These are phyloP conservation scores for Arremon aurantiirostris DNA, from an alignment of 2,797 vertebrate genomes.

Conservation along the genomic window DNA sequence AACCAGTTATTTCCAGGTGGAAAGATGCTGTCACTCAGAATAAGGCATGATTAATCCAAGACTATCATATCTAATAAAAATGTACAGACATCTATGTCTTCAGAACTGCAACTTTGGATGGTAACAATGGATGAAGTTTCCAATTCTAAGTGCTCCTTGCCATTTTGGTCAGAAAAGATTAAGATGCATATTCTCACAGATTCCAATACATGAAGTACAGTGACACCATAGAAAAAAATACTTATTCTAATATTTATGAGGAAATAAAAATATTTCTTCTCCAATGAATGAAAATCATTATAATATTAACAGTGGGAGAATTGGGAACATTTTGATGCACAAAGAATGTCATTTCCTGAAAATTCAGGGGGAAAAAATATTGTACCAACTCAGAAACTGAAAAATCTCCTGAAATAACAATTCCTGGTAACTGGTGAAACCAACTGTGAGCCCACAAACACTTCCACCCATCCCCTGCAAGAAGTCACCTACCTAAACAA, in stretches of 20 bases:
- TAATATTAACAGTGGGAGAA: not conserved
- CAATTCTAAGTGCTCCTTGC: not conserved
- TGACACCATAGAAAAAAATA: not conserved
- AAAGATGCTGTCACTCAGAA: not conserved
- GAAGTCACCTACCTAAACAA: not conserved
- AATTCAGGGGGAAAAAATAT: not conserved
- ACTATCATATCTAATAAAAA: not conserved
- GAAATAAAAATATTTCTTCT: not conserved
- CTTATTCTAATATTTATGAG: not conserved
- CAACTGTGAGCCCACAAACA: not conserved
- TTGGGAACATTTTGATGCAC: not conserved
- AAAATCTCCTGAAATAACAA: not conserved
- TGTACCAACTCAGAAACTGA: not conserved
- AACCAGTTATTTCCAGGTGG: not conserved
- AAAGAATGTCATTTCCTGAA: not conserved
- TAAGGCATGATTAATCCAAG: not conserved
- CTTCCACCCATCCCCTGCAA: not conserved
- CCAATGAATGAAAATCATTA: not conserved
- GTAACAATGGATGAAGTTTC: not conserved
- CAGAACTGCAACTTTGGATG: not conserved
- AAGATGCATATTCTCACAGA: not conserved
- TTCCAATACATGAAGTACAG: not conserved
- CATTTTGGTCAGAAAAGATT: not conserved
- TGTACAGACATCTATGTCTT: not conserved
- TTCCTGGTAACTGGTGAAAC: not conserved